Percentiles rank a stretch among this genome's conserved stretches.
Conservation (phyloP, 53 echinoderm and acorn worm species). For the Crossaster papposus region DNA sequence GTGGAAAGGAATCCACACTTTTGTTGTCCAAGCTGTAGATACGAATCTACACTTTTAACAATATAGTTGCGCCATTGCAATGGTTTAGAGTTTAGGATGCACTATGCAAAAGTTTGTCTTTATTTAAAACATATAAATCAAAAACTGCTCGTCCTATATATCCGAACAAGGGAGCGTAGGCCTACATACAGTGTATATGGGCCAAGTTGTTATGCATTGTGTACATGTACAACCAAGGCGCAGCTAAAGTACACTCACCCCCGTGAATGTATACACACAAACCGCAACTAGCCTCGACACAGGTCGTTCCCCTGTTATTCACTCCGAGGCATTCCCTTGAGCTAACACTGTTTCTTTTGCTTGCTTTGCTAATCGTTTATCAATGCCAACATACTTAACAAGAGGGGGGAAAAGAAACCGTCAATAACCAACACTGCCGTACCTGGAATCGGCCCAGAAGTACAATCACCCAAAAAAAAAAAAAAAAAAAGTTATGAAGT, state of each 20-base stretch:
- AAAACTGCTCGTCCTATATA: not conserved
- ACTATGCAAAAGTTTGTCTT: no score
- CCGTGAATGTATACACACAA: not conserved
- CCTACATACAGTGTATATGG: not conserved
- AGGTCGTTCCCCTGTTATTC: conserved; percentile 61
- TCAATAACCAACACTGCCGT: conserved; percentile 7
- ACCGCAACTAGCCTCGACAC: conserved; percentile 13
- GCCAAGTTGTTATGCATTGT: conserved; percentile 41
- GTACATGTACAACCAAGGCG: no score
- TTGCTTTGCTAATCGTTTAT: conserved; percentile 59
- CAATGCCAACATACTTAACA: conserved; percentile 56
- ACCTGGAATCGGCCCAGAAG: conserved; percentile 48
- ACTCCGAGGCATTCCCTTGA: conserved; percentile 34
- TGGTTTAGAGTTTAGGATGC: no score
- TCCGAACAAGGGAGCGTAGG: not conserved
- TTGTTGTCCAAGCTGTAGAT: no score
- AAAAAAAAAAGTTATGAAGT: not conserved
- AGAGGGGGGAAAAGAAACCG: conserved; percentile 11
- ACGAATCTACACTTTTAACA: no score
- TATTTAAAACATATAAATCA: no score
- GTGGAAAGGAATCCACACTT: no score
- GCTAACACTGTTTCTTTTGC: conserved; percentile 55
- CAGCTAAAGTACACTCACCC: conserved; percentile 44
- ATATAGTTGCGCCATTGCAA: no score
- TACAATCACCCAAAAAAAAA: conserved; percentile 31